A percentile compares a stretch with the other conserved stretches of the same genome.
These are phyloP conservation scores for Antheraea yamamai DNA, from an alignment of 2,888 invertebrate species.

Conservation along the genomic window DNA sequence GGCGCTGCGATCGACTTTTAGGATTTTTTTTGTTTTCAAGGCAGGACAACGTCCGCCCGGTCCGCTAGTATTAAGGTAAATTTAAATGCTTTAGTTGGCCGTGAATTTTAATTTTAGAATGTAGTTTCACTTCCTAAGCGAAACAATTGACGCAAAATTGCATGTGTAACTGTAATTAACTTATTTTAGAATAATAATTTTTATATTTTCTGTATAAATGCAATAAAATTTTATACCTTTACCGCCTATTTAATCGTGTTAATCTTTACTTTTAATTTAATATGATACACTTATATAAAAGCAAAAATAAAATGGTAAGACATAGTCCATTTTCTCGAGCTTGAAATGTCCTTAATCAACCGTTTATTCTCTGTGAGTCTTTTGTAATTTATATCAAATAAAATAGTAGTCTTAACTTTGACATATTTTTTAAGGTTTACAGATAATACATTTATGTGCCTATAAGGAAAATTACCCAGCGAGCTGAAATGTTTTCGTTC, in stretches of 20 bases:
- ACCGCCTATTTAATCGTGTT: neutral
- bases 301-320: neutral
- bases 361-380: neutral
- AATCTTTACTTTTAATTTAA: neutral
- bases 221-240: neutral
- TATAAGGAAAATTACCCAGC: no score
- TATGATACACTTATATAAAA: neutral
- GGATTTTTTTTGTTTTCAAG: no score
- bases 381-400: neutral
- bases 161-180: neutral
- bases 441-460: neutral
- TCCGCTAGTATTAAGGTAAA: no score
- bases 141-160: neutral
- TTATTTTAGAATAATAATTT: neutral
- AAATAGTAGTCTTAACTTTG: neutral
- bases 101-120: slow-evolving; percentile 4
- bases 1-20: no score
- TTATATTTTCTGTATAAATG: neutral
- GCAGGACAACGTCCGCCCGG: no score
- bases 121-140: neutral
- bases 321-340: neutral
- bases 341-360: neutral
- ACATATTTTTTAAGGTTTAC: neutral
- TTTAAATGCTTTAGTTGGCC: neutral
- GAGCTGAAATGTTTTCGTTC: no score